Conservation (phyloP, 2,797 vertebrate genomes). For the Lerista edwardsae region DNA sequence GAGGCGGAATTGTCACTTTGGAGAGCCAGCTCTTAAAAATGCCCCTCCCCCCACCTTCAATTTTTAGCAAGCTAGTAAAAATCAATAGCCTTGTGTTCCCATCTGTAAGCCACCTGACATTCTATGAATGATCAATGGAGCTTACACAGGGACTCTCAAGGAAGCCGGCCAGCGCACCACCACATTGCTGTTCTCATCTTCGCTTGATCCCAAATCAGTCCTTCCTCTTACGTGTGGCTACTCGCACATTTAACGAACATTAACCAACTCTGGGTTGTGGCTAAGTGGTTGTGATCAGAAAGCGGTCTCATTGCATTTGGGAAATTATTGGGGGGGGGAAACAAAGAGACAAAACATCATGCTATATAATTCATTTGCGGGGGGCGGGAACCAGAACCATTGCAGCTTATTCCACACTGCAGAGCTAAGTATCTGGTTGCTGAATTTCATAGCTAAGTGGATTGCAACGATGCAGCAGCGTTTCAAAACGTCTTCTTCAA, state of each 20-base stretch:
- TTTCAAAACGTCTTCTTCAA: background rate
- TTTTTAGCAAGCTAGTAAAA: constrained; percentile 68
- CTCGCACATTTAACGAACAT: background rate
- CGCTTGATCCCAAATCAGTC: constrained; percentile 12
- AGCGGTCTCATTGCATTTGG: background rate
- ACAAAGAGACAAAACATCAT: background rate
- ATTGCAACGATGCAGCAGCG: background rate
- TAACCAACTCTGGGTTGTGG: background rate
- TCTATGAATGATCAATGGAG: constrained; percentile 70
- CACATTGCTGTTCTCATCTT: background rate
- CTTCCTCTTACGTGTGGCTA: background rate
- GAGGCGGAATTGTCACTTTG: constrained; percentile 47
- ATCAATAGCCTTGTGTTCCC: constrained; percentile 68
- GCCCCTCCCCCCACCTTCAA: constrained; percentile 39
- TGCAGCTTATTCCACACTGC: background rate
- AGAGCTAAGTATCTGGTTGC: background rate
- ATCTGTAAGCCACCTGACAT: constrained; percentile 75
- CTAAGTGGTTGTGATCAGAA: background rate
- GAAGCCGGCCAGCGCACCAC: constrained; percentile 5
- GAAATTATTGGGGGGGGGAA: background rate
- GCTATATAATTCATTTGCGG: background rate
- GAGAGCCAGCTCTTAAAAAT: constrained; percentile 53
- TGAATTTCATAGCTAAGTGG: background rate
- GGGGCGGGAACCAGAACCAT: too few relatives aligned
- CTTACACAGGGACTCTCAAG: constrained; percentile 39